Evolutionary conservation across 2,888 invertebrate genomes (phyloP), one percentile per base, ranked within the genome.

Genomic region (Clitarchus hookeri): DNA sequence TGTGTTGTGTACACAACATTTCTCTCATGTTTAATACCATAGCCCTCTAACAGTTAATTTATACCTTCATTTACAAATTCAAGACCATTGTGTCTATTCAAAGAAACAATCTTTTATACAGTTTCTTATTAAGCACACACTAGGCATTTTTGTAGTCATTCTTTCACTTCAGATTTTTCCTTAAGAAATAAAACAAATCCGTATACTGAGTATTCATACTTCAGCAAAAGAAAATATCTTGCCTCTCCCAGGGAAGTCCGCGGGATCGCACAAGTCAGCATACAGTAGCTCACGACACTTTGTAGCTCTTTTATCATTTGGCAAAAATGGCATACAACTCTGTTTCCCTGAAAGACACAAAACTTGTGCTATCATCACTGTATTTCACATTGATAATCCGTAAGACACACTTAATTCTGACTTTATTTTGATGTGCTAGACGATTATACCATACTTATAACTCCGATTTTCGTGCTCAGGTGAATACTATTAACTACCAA

Each of bases 321-420:
- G 13, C 13, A 27, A 23, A 13, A 79, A 79, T 19, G 79, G 23
- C 25, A n/a, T 79, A n/a, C 25, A 6, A 13, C 13, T 12, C 23
- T n/a, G 79, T n/a, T 79, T 79, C 23, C 79, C 79, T 23, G 79
- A 25, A 25, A 19, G 79, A 79, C 79, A n/a, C 79, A 79, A 26
- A 79, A n/a, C 79, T 27, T 26, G 25, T n/a, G 13, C 25, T 79
- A 79, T n/a, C 23, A 13, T 79, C 9, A 79, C 3, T n/a, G 23
- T 26, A 79, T 12, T n/a, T 27, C 12, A n/a, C 23, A n/a, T 79
- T 79, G 27, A 4, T 79, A 6, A 25, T 12, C 12, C 12, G 9
- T 79, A 79, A 79, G 8, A 79, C 79, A 13, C 23, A 16, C 23
- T 79, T n/a, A 26, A 13, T 79, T n/a, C 13, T 79, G 8, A 4